These are phyloP conservation scores for Tipula vernalis DNA, from an alignment of 2,888 invertebrate species.

Conservation along the genomic window DNA sequence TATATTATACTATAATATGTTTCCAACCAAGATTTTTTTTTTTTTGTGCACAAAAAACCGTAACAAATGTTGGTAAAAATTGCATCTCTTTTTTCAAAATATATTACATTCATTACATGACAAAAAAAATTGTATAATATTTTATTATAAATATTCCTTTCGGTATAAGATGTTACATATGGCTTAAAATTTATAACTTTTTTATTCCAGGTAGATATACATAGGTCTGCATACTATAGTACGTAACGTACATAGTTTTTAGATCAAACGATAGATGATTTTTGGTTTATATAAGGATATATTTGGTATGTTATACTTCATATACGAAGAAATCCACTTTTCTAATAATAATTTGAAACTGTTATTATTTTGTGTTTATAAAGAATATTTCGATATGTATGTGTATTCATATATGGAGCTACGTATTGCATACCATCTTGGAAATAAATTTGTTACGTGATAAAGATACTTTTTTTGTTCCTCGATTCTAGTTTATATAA, in stretches of 20 bases:
- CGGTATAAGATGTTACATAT: neutral
- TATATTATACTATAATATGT: neutral
- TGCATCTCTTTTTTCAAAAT: neutral
- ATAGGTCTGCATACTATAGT: neutral
- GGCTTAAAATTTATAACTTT: neutral
- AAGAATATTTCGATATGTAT: neutral
- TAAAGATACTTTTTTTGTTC: neutral
- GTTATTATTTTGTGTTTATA: neutral
- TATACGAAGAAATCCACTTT: neutral
- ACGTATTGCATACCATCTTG: neutral
- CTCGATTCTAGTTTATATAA: neutral
- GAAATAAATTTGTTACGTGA: neutral
- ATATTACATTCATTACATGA: neutral
- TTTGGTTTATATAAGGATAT: neutral
- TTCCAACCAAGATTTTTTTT: neutral
- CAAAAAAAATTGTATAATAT: neutral
- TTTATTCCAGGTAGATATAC: neutral
- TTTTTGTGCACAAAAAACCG: neutral
- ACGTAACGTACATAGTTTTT: neutral
- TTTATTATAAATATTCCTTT: neutral
- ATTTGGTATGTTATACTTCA: neutral
- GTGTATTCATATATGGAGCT: neutral
- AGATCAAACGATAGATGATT: neutral
- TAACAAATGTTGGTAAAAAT: constrained; percentile 4
- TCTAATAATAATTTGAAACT: neutral